A percentile compares a stretch with the other conserved stretches of the same genome.
These are phyloP conservation scores for Hirtodrosophila duncani DNA, from an alignment of 2,888 invertebrate species.

Conservation along the genomic window DNA sequence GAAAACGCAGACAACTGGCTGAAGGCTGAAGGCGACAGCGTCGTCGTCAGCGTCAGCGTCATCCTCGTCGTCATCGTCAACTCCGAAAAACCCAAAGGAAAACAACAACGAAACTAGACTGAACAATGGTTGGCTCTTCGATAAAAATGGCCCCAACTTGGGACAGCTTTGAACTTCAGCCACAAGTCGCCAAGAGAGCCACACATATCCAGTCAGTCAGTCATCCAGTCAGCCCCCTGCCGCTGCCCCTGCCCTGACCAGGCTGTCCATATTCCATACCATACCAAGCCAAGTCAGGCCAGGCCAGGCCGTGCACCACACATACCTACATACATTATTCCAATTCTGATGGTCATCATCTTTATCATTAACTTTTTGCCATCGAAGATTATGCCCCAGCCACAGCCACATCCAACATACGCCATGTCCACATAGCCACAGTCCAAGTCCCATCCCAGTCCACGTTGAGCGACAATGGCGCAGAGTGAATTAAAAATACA, in stretches of 20 bases:
- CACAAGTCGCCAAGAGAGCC: background rate
- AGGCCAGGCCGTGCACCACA: slow-evolving; percentile 1
- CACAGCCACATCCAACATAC: slow-evolving; percentile 15
- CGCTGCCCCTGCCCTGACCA: slow-evolving; percentile 23
- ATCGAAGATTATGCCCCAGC: slow-evolving; percentile 56
- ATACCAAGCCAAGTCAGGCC: slow-evolving; percentile 8
- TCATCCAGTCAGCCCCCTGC: slow-evolving; percentile 17
- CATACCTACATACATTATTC: slow-evolving; percentile 56
- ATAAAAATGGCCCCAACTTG: slow-evolving; percentile 54
- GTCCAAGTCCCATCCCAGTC: slow-evolving; percentile 17
- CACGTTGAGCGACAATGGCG: slow-evolving; percentile 61
- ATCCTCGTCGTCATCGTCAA: background rate
- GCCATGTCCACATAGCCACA: background rate
- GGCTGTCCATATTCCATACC: slow-evolving; percentile 56
- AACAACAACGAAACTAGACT: slow-evolving; percentile 39
- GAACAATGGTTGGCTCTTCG: slow-evolving; percentile 55
- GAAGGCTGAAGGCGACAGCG: slow-evolving; percentile 53
- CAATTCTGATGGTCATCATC: slow-evolving; percentile 66
- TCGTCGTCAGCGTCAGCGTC: slow-evolving; percentile 33
- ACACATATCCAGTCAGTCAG: too few relatives aligned
- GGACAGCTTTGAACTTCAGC: slow-evolving; percentile 25
- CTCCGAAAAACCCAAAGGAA: slow-evolving; percentile 7
- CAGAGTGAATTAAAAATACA: slow-evolving; percentile 66
- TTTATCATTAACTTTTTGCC: slow-evolving; percentile 67
- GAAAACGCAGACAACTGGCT: slow-evolving; percentile 15